A percentile compares a stretch with the other conserved stretches of the same genome.
These are phyloP conservation scores for Thumatha senex DNA, from an alignment of 2,888 invertebrate species.

Conservation along the genomic window DNA sequence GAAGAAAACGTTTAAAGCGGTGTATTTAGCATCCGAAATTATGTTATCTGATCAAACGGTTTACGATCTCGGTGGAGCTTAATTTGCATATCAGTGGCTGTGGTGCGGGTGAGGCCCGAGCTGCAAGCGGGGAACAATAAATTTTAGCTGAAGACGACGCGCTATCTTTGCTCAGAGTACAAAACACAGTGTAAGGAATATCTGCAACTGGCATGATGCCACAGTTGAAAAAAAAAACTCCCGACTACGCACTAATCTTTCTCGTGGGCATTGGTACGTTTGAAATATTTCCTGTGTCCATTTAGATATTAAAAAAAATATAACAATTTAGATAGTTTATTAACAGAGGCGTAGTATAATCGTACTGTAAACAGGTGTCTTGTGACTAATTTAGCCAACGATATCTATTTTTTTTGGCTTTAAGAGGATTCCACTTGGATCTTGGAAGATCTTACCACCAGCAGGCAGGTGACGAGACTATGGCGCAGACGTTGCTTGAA, in stretches of 20 bases:
- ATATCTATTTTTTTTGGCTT: no score
- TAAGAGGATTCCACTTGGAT: no score
- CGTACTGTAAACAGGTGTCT: no score
- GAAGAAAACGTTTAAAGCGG: slow-evolving; percentile 41
- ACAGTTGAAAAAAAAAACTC: slow-evolving; percentile 24
- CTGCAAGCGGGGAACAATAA: slow-evolving; percentile 66
- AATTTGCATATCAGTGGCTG: slow-evolving; percentile 75
- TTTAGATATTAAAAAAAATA: no score
- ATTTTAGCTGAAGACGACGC: slow-evolving; percentile 66
- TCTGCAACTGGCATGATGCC: slow-evolving; percentile 58
- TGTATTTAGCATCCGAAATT: slow-evolving; percentile 63
- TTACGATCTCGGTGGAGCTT: slow-evolving; percentile 70
- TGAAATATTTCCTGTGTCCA: no score
- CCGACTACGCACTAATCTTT: not conserved
- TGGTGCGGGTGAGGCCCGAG: slow-evolving; percentile 54
- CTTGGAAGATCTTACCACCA: no score
- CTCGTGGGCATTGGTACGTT: not conserved
- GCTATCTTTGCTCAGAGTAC: slow-evolving; percentile 69
- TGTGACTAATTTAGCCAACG: no score
- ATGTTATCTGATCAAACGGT: slow-evolving; percentile 72
- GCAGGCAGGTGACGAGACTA: no score
- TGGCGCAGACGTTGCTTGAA: no score
- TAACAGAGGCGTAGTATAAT: no score
- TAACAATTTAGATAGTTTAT: no score
- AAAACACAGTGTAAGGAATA: slow-evolving; percentile 52